phyloP scores from a whole-genome alignment of 2,888 invertebrate species.

The Leucania comma region DNA sequence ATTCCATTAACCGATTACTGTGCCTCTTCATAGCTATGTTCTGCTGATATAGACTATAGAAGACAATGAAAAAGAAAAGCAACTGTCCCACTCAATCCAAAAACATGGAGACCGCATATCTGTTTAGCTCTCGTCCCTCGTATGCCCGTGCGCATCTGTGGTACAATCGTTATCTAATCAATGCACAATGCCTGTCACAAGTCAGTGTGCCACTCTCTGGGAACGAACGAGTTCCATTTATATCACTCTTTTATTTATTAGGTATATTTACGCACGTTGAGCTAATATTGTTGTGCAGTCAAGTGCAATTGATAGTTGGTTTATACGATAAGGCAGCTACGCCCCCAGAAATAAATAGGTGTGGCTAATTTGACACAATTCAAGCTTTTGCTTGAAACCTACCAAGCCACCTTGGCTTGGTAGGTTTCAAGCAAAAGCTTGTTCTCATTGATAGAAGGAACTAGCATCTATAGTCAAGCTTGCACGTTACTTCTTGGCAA shows the following conservation, averaged over 20 bases:
- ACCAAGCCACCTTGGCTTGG: background rate
- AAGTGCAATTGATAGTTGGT: slow-evolving; percentile 29
- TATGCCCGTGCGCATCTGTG: slow-evolving; percentile 73
- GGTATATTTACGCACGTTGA: slow-evolving; percentile 4
- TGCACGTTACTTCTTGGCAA: background rate
- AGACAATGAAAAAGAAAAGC: background rate
- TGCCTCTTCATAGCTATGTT: background rate
- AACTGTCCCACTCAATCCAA: slow-evolving; percentile 20
- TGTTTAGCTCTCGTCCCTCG: slow-evolving; percentile 39
- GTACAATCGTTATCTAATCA: slow-evolving; percentile 83
- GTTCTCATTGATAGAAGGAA: background rate
- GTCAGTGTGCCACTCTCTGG: slow-evolving; percentile 72
- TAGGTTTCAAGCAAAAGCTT: background rate
- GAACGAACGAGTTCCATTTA: slow-evolving; percentile 53
- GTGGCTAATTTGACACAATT: background rate
- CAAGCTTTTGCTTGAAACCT: no score
- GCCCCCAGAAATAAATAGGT: slow-evolving; percentile 24
- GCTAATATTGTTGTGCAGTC: slow-evolving; percentile 28
- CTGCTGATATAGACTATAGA: background rate
- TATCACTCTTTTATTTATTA: slow-evolving; percentile 25
- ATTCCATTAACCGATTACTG: background rate
- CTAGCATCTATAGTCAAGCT: background rate
- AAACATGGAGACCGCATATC: slow-evolving; percentile 27
- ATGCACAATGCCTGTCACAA: slow-evolving; percentile 77
- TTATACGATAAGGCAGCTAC: slow-evolving; percentile 14